Evolutionary conservation across 2,113 vertebrate species (phyloP), one percentile per base, ranked within the genome.

Genomic region (Macaca mulatta): DNA sequence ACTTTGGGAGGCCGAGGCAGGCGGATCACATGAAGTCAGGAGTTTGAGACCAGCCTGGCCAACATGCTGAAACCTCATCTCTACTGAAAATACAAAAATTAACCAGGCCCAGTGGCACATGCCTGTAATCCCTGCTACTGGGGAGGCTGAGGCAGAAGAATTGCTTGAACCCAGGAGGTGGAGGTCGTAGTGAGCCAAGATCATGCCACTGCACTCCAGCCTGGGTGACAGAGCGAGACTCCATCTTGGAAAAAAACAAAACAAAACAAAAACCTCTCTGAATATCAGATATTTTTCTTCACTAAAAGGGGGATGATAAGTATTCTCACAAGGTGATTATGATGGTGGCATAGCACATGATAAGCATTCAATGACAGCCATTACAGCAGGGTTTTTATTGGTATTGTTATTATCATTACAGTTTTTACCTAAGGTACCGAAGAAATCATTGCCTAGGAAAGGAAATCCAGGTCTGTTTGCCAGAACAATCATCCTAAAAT

Each of bases 371-470:
- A 14, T 17, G 30, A 82, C 0, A 45, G 74, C 38, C 10, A 32
- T 6, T 16, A 59, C 0, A 80, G 38, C 57, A 61, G 2, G 43
- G n/a, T 3, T 40, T 50, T 50, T 67, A n/a, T 23, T 55, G 8
- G 2, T 81, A 35, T 22, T 93, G 55, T 75, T 38, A 48, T 72
- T 22, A 70, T 70, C n/a, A 89, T 61, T 17, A 82, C 1, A 70
- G 12, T 48, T 95, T 91, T 99, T 99, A 99, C 99, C 99, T 98
- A 99, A 98, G 22, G 99, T 99, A 85, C 99, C 99, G 97, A 99
- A 99, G 97, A 99, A 99, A 98, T 99, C 99, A 90, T 99, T 99
- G 79, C 99, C 99, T 98, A 99, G 97, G 98, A 99, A 99, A 69
- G 99, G 99, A 98, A 99, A 99, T 38, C 99, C 99, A 61, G 99